Evolutionary conservation across 2,888 invertebrate species (phyloP), one percentile per base, ranked within the genome.

Genomic region (Eueremaeus valkanovi): DNA sequence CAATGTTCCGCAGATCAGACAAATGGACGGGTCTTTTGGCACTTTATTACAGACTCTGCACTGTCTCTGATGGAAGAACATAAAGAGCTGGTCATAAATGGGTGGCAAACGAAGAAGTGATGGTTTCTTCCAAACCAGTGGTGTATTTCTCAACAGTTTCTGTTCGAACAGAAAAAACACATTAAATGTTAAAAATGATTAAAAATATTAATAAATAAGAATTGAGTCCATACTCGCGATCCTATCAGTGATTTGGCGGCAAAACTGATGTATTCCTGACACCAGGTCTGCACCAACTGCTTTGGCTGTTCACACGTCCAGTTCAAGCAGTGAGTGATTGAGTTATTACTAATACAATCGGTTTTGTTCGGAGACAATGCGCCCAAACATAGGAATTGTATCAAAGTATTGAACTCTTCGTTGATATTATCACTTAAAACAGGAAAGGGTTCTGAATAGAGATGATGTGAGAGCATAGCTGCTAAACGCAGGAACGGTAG

Each of bases 81-180:
- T 91, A 83, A 94, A 94, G 78, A 94, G 88, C 81, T 91, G 90
- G 85, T 97, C 96, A 85, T 96, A 97, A 83, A 92, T 91, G 77
- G 90, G 87, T 73, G 97, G 96, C 83, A 97, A 86, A 78, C 88
- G 87, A 77, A 97, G 88, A 79, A 98, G 87, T 80, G 89, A 88
- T 27, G 97, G 96, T 81, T 89, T 89, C 81, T 88, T 87, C 92
- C 93, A 94, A 80, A 88, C 84, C 79, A 89, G 87, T 83, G 92
- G 92, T 83, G 91, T 90, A 81, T 89, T 88, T 73, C 88, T 86
- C 31, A 78, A 29, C 8, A 78, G 66, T 40, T 70, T 77, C 77
- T 77, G 27, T 29, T 29, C 11, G 63, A 21, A 55, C 40, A 51
- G 6, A 77, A n/a, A 61, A 74, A 72, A 24, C 6, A 33, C 1